Evolutionary conservation across 2,888 invertebrate species (phyloP), one percentile per base, ranked within the genome.

Genomic region (Drosophila planitibia): DNA sequence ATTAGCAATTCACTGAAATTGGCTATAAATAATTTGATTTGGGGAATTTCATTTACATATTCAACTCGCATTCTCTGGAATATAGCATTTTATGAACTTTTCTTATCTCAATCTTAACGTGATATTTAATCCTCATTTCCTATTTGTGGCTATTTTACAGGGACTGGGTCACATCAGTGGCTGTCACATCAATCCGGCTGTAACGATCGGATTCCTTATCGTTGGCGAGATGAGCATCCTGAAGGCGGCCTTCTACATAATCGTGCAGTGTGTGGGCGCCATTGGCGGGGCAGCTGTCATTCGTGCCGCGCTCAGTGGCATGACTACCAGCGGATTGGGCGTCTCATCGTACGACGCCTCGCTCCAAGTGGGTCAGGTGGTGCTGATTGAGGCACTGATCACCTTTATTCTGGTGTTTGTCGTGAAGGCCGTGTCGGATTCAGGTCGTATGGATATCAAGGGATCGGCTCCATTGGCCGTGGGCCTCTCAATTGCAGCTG

Each of bases 101-200:
- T 28, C 3, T 28, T 28, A 28, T 5, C 19, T 51, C 51, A 19
- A 28, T 35, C 16, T 22, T 5, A 19, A 22, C 6, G 9, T 25
- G 9, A 39, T 37, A 14, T 39, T 30, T 41, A 7, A 28, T 1
- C 2, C 14, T 5, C n/a, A 30, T 37, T 30, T n/a, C 4, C 12
- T 37, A 25, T 53, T 53, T 53, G 4, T 53, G 14, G 7, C 2
- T 52, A n/a, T 22, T 47, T 3, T 93, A 1, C 94, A 97, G 97
- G 94, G 95, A 58, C 95, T 98, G 80, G 97, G 97, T 0, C 97
- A 98, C 91, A 96, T 98, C 47, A 98, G 97, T 51, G 98, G 98
- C 9, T 97, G 97, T 1, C 98, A 98, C 94, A 95, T 98, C 85
- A 98, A 99, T 94, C 98, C 98, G 0, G 98, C 98, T 0, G 97